A percentile compares a stretch with the other conserved stretches of the same genome.
These are phyloP conservation scores for Pseudomyrmex sp. DNA, from an alignment of 1,140 invertebrate genomes.

Conservation along the genomic window DNA sequence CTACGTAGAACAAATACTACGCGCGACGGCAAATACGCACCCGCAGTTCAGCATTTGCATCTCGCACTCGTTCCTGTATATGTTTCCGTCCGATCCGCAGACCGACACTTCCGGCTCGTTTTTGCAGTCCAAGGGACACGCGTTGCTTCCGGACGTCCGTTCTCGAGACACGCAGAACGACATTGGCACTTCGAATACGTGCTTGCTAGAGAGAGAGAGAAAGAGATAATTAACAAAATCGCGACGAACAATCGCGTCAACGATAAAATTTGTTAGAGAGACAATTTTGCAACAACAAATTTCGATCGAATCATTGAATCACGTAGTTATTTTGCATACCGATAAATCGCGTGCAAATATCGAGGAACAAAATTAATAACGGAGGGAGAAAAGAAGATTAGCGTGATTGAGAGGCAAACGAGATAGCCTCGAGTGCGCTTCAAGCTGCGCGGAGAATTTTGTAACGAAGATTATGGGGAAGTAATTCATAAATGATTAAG, in stretches of 20 bases:
- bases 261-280: no score
- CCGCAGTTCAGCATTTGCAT: conserved; percentile 96
- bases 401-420: conserved; percentile 19
- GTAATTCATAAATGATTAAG: conserved; percentile 36
- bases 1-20: not conserved
- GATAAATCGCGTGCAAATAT: conserved; percentile 11
- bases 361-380: conserved; percentile 4
- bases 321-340: not conserved
- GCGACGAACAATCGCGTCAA: not conserved
- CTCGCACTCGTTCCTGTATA: conserved; percentile 95
- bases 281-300: not conserved
- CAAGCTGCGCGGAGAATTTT: not conserved
- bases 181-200: conserved; percentile 96
- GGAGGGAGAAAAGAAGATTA: conserved; percentile 2
- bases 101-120: conserved; percentile 88
- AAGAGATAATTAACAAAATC: conserved; percentile 15
- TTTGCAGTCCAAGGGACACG: conserved; percentile 90
- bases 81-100: conserved; percentile 95
- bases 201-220: conserved; percentile 88
- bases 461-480: conserved; percentile 16
- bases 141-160: conserved; percentile 87
- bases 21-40: conserved; percentile 85
- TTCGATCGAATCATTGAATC: not conserved
- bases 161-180: conserved; percentile 94
- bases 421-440: conserved; percentile 2